A percentile compares a stretch with the other conserved stretches of the same genome.
Conservation (phyloP, 2,797 vertebrate species). For the Ibycter americanus region DNA sequence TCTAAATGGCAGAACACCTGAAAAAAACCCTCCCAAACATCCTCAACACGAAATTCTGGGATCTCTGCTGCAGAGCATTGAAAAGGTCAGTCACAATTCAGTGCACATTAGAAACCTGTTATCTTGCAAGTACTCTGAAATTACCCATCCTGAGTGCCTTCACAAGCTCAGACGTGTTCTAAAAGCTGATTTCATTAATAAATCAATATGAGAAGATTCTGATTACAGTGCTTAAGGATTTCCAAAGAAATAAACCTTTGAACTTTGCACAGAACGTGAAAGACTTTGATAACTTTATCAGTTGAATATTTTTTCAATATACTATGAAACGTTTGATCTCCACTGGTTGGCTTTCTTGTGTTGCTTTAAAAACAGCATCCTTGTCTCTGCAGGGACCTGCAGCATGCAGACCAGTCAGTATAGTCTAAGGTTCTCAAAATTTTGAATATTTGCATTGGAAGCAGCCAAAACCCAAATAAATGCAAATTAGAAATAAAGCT, state of each 20-base stretch:
- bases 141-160: neutral
- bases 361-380: neutral
- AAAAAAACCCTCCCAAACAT: neutral
- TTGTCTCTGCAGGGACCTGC: slow-evolving; percentile 34
- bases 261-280: neutral
- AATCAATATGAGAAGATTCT: neutral
- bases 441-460: slow-evolving; percentile 19
- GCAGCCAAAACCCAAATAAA: neutral
- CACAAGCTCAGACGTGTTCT: neutral
- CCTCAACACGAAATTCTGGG: neutral
- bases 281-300: neutral
- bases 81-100: neutral
- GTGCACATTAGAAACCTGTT: neutral
- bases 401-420: neutral
- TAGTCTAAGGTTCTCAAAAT: neutral
- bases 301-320: neutral
- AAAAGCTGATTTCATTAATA: neutral
- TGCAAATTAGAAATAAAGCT: slow-evolving; percentile 41
- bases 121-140: neutral
- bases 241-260: neutral
- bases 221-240: neutral
- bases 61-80: neutral
- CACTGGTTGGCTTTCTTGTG: neutral
- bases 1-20: neutral
- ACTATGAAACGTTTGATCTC: neutral